A percentile compares a stretch with the other conserved stretches of the same genome.
Evolutionary conservation across 1,140 invertebrate genomes (phyloP).

Genomic region (Drosophila gunungcola): DNA sequence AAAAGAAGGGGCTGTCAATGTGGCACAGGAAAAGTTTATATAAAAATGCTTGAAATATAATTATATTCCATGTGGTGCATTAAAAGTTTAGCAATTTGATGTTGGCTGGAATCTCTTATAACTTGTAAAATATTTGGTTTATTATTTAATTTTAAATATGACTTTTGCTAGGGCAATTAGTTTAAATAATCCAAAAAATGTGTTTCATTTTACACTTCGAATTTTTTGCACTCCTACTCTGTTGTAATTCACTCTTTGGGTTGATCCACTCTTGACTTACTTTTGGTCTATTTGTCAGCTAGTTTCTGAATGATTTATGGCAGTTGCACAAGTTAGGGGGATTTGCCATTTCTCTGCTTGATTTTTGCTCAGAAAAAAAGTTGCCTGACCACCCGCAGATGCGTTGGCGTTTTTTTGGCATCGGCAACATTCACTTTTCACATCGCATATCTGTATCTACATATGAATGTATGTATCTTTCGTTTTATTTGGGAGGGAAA

Average conservation of each 20-base stretch:
- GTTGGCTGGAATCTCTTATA: neutral
- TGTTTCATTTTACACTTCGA: too few relatives aligned
- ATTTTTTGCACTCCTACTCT: neutral
- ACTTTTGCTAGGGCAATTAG: neutral
- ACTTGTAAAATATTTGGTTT: too few relatives aligned
- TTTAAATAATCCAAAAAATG: neutral
- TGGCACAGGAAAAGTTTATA: conserved; percentile 10
- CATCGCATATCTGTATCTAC: conserved; percentile 18
- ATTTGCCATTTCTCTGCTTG: conserved; percentile 34
- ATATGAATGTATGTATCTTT: conserved; percentile 41
- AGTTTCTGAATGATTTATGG: conserved; percentile 44
- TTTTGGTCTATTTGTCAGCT: conserved; percentile 41
- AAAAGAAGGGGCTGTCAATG: neutral
- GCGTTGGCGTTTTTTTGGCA: conserved; percentile 56
- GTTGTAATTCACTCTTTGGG: conserved; percentile 17
- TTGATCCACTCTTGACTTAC: conserved; percentile 28
- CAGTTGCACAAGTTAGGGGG: conserved; percentile 1
- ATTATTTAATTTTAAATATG: too few relatives aligned
- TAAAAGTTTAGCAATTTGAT: neutral
- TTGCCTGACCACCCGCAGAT: conserved; percentile 37
- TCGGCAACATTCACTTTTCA: conserved; percentile 65
- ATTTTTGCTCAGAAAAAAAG: conserved; percentile 38
- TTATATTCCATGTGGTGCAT: neutral
- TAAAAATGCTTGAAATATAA: conserved; percentile 15
- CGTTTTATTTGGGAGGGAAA: conserved; percentile 27